Conservation (phyloP, 2,888 invertebrate genomes). For the Andricus quercusramuli region DNA sequence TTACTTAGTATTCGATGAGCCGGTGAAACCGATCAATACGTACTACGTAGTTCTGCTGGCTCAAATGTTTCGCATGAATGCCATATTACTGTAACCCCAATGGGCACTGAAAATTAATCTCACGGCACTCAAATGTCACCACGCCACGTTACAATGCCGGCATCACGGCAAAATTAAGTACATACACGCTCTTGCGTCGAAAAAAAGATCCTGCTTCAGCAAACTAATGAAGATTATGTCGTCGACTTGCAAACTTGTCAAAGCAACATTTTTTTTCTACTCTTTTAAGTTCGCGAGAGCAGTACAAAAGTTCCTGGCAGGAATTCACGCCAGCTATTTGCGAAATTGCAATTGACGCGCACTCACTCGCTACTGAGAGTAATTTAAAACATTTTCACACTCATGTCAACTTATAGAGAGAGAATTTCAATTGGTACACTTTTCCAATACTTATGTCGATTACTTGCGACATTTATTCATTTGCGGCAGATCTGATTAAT, state of each 20-base stretch:
- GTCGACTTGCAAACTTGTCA: slow-evolving; percentile 2
- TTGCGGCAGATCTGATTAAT: neutral
- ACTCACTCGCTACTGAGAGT: neutral
- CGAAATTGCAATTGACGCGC: slow-evolving; percentile 7
- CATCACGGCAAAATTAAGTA: slow-evolving; percentile 13
- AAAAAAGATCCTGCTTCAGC: neutral
- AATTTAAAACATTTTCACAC: neutral
- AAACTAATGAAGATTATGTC: slow-evolving; percentile 16
- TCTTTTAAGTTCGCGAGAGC: neutral
- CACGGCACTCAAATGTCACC: slow-evolving; percentile 59
- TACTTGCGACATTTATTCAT: neutral
- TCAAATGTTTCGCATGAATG: slow-evolving; percentile 67
- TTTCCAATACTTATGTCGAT: neutral
- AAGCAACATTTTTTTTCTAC: neutral
- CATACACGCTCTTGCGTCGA: neutral
- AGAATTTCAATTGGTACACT: neutral
- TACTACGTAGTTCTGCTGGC: slow-evolving; percentile 70
- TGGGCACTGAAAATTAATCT: slow-evolving; percentile 64
- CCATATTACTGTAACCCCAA: slow-evolving; percentile 63
- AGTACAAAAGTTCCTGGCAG: slow-evolving; percentile 22
- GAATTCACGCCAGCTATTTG: slow-evolving; percentile 19
- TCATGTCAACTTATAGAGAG: neutral
- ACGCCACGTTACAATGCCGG: slow-evolving; percentile 51
- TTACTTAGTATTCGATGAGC: slow-evolving; percentile 72
- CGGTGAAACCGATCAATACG: slow-evolving; percentile 73